These are phyloP conservation scores for Augochlora pura DNA, from an alignment of 1,140 invertebrate species.

Conservation along the genomic window DNA sequence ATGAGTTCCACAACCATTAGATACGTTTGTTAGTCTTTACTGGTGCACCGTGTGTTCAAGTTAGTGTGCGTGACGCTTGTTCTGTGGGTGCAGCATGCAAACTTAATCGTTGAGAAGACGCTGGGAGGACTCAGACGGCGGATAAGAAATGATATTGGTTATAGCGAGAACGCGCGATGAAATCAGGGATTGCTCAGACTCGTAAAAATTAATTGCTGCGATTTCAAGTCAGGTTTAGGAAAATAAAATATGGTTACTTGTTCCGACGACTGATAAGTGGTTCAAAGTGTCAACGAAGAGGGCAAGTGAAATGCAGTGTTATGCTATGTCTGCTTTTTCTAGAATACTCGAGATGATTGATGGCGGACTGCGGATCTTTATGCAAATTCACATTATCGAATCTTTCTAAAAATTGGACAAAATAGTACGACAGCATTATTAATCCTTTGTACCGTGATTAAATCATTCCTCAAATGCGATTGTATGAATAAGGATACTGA, in stretches of 20 bases:
- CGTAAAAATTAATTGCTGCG: no score
- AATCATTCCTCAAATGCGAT: no score
- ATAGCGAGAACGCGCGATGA: background rate
- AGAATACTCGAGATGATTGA: no score
- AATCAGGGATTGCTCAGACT: no score
- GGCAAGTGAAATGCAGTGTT: background rate
- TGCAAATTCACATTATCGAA: no score
- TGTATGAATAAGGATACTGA: no score
- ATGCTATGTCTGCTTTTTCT: no score
- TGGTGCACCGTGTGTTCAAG: conserved; percentile 26
- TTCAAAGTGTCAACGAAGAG: background rate
- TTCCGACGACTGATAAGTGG: background rate
- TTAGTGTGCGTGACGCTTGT: conserved; percentile 53
- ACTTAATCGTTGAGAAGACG: conserved; percentile 53
- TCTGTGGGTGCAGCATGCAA: conserved; percentile 47
- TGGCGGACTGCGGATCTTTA: no score
- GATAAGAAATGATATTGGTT: background rate
- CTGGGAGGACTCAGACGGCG: conserved; percentile 23
- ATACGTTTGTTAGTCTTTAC: conserved; percentile 6
- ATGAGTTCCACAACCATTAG: background rate
- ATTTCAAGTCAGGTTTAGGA: no score
- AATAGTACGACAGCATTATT: background rate
- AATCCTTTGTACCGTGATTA: no score
- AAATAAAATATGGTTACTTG: no score
- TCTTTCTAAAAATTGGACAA: no score